phyloP scores from a whole-genome alignment of 2,113 vertebrate genomes.

The Girardinichthys multiradiatus region DNA sequence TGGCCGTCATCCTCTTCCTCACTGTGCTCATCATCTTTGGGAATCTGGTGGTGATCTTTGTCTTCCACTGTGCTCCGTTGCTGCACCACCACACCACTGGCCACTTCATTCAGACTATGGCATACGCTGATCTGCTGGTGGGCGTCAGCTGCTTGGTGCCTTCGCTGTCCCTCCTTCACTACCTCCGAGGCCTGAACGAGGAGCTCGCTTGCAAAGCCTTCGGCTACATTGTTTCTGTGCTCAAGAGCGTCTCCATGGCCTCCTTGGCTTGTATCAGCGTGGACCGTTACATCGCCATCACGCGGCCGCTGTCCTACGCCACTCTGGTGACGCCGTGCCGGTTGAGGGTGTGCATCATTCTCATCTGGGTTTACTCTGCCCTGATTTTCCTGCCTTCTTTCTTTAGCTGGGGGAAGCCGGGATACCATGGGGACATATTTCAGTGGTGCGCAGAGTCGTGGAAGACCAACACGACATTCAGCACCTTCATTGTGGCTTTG shows the following conservation, averaged over 20 bases:
- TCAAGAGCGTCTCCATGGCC: constrained; percentile 94
- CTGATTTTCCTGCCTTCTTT: constrained; percentile 89
- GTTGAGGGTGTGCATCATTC: constrained; percentile 85
- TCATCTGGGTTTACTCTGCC: constrained; percentile 90
- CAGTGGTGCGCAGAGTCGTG: constrained; percentile 88
- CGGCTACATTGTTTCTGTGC: constrained; percentile 89
- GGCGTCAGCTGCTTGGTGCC: constrained; percentile 91
- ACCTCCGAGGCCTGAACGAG: constrained; percentile 83
- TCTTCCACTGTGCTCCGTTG: constrained; percentile 93
- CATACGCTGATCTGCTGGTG: constrained; percentile 92
- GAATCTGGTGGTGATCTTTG: constrained; percentile 91
- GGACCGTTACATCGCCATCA: constrained; percentile 79
- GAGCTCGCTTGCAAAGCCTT: constrained; percentile 88
- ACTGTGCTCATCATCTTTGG: constrained; percentile 91
- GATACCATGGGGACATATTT: constrained; percentile 88
- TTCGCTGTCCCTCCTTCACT: constrained; percentile 88
- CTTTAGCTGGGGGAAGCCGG: constrained; percentile 82
- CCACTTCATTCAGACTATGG: constrained; percentile 96
- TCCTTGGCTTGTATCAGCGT: constrained; percentile 93
- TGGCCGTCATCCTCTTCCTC: constrained; percentile 88
- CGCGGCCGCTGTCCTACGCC: constrained; percentile 88
- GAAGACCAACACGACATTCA: constrained; percentile 86
- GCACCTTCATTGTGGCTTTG: constrained; percentile 87
- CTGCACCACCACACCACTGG: constrained; percentile 93
- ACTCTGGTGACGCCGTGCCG: constrained; percentile 91